These are phyloP conservation scores for Smithornis capensis DNA, from an alignment of 2,113 vertebrate species.

Conservation along the genomic window DNA sequence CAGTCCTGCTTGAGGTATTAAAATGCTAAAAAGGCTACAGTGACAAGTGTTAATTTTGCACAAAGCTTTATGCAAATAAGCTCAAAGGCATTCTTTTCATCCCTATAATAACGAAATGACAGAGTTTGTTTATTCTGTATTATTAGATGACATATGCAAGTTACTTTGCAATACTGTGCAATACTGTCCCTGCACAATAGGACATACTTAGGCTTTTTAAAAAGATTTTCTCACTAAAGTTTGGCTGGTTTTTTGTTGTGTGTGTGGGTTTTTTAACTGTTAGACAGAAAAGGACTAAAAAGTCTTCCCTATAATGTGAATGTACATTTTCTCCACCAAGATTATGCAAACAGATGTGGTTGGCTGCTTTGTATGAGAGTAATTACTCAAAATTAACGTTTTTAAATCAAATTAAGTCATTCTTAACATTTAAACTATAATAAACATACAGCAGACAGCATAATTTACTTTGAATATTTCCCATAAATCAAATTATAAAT, in stretches of 20 bases:
- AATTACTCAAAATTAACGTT: conserved; percentile 81
- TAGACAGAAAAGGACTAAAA: conserved; percentile 68
- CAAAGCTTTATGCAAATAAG: conserved; percentile 90
- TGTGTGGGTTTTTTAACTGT: neutral
- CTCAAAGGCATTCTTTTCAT: conserved; percentile 88
- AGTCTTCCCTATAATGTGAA: conserved; percentile 53
- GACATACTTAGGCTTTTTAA: conserved; percentile 65
- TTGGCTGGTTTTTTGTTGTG: neutral
- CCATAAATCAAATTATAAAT: conserved; percentile 75
- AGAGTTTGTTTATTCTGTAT: conserved; percentile 86
- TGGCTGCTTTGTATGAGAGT: conserved; percentile 71
- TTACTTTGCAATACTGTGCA: conserved; percentile 73
- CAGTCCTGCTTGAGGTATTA: conserved; percentile 87
- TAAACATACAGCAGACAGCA: conserved; percentile 72
- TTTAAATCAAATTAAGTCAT: conserved; percentile 75
- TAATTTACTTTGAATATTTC: conserved; percentile 73
- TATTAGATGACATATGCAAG: conserved; percentile 86
- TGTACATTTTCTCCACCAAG: conserved; percentile 58
- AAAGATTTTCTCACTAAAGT: conserved; percentile 69
- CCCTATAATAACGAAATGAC: conserved; percentile 84
- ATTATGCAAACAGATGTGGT: conserved; percentile 74
- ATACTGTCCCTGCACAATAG: conserved; percentile 75
- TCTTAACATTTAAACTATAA: conserved; percentile 77
- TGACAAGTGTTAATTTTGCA: conserved; percentile 88
- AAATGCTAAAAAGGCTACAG: conserved; percentile 88